Conservation (phyloP, 2,113 vertebrate species). For the Prietella phreatophila region DNA sequence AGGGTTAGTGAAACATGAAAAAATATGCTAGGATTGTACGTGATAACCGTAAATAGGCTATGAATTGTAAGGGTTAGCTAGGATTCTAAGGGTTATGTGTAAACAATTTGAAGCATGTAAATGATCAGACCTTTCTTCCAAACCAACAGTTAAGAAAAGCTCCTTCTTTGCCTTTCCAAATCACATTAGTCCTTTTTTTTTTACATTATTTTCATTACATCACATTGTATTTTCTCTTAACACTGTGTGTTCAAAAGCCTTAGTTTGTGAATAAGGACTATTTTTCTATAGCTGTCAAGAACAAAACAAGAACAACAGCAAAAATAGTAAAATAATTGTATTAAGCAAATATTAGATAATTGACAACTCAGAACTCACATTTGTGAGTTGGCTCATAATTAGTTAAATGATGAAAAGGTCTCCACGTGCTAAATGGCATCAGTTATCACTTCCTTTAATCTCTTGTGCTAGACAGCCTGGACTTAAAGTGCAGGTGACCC, state of each 20-base stretch:
- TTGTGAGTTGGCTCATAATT: neutral
- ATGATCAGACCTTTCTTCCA: neutral
- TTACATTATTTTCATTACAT: neutral
- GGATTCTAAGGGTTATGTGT: neutral
- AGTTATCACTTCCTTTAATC: slow-evolving; percentile 15
- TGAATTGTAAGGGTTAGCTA: neutral
- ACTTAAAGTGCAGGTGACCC: neutral
- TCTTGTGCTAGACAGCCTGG: neutral
- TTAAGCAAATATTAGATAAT: neutral
- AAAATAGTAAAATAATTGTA: neutral
- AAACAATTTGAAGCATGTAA: neutral
- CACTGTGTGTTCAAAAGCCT: neutral
- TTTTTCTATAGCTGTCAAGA: neutral
- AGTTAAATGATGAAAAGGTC: neutral
- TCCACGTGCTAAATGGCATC: neutral
- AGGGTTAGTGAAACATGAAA: neutral
- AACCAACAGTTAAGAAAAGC: neutral
- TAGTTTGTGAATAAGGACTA: neutral
- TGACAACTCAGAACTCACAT: neutral
- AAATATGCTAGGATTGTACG: neutral
- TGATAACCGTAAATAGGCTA: too few relatives aligned
- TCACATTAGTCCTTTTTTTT: too few relatives aligned
- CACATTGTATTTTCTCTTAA: neutral
- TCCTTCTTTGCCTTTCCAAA: neutral
- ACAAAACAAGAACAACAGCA: neutral